Evolutionary conservation across 1,140 invertebrate genomes (phyloP), one percentile per base, ranked within the genome.

Genomic region (Eumaeus atala): DNA sequence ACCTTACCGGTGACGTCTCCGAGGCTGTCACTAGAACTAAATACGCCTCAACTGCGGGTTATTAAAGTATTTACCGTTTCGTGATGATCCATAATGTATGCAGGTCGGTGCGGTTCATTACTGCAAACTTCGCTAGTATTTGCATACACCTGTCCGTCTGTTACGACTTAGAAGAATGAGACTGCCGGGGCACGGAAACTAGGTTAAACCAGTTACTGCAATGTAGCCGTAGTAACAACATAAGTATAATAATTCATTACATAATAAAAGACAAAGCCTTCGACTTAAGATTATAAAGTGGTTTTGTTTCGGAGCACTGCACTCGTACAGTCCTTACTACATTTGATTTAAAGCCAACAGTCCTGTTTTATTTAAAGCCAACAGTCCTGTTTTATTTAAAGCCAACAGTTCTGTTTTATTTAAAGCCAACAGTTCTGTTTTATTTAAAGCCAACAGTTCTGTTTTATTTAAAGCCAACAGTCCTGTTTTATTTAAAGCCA

Each of bases 31-130:
- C 61, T 63, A 59, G 58, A 67, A 69, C 71, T 70, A 77, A 78
- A 70, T 73, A 70, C 61, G 59, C 50, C 62, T 67, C 56, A 48
- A 68, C 67, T 66, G 67, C 67, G 69, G 72, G 75, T 72, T 74
- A 75, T 69, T 74, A 63, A 69, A 61, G 59, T 55, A 56, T 52
- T 56, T 57, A 56, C 57, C 54, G 67, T 76, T 74, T 68, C 68
- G 71, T 76, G 71, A 73, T 76, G 68, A 74, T 71, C 70, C 65
- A 73, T 71, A 74, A 70, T 77, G 56, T 71, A 74, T 72, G 73
- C 74, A 60, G n/a, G n/a, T n/a, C 55, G 55, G 58, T 56, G 52
- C 51, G 61, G 61, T 69, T 73, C 68, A 76, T 74, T 77, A 73
- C 65, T 59, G 62, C 55, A 62, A 72, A 74, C 67, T 76, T 70